phyloP scores from a whole-genome alignment of 2,113 vertebrate genomes.

The Cyprinodon brontotheroides region DNA sequence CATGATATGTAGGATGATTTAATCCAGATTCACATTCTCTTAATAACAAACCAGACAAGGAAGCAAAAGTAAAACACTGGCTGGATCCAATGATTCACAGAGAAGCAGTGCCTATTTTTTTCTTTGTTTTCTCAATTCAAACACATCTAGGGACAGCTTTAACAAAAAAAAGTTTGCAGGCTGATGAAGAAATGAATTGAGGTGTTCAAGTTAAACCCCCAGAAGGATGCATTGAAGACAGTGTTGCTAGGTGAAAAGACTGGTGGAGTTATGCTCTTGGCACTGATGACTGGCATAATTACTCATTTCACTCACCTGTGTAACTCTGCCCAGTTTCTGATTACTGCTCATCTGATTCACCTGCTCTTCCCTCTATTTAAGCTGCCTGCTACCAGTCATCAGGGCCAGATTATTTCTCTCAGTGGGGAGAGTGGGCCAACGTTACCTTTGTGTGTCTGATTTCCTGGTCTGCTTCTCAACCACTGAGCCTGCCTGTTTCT shows the following conservation, averaged over 20 bases:
- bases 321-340: too few species aligned
- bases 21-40: background rate
- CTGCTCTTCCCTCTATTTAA: too few species aligned
- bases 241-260: background rate
- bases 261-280: too few species aligned
- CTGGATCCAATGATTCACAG: background rate
- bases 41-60: background rate
- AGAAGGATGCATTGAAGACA: background rate
- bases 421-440: too few species aligned
- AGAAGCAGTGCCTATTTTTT: background rate
- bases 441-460: too few species aligned
- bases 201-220: background rate
- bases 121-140: background rate
- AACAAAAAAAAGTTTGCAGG: background rate
- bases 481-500: too few species aligned
- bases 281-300: too few species aligned
- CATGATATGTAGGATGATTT: background rate
- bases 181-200: background rate
- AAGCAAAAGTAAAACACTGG: background rate
- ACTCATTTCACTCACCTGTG: too few species aligned
- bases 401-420: too few species aligned
- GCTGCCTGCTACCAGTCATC: too few species aligned
- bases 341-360: too few species aligned
- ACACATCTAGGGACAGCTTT: background rate
- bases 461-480: too few species aligned